A percentile compares a stretch with the other conserved stretches of the same genome.
phyloP scores from a whole-genome alignment of 1,140 invertebrate species.

The Bicyclus anynana region DNA sequence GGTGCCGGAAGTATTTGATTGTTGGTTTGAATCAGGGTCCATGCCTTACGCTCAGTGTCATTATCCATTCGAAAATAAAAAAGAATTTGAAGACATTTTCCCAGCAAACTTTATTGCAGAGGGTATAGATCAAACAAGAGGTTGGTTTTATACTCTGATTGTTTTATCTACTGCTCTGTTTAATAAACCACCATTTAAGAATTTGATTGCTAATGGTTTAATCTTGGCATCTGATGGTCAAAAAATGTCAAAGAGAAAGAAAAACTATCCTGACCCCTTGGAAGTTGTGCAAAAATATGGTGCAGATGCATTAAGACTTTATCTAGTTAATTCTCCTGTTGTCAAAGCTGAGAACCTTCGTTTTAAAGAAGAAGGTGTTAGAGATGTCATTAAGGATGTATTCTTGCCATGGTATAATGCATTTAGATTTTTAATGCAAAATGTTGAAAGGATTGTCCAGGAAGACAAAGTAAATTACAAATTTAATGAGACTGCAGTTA shows the following conservation, averaged over 20 bases:
- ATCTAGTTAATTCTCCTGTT: constrained; percentile 98
- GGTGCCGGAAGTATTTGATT: constrained; percentile 98
- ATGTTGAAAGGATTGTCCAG: constrained; percentile 89
- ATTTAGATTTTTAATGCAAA: constrained; percentile 96
- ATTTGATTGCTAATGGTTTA: constrained; percentile 97
- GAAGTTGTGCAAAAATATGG: constrained; percentile 96
- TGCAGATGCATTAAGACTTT: constrained; percentile 96
- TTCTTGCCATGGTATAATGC: constrained; percentile 99
- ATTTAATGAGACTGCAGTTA: constrained; percentile 80
- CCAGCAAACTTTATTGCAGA: constrained; percentile 99
- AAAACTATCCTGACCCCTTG: constrained; percentile 98
- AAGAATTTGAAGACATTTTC: constrained; percentile 95
- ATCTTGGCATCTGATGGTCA: constrained; percentile 97
- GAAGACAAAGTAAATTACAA: constrained; percentile 81
- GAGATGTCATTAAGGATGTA: constrained; percentile 97
- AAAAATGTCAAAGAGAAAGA: constrained; percentile 99
- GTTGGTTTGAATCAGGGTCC: constrained; percentile 99
- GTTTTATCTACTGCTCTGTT: constrained; percentile 98
- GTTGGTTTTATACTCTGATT: constrained; percentile 99
- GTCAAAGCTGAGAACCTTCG: constrained; percentile 97
- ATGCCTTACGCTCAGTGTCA: constrained; percentile 99
- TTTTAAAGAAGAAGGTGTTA: constrained; percentile 98
- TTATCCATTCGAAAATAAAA: constrained; percentile 96
- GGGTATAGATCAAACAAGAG: constrained; percentile 99
- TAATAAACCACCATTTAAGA: constrained; percentile 98